Conservation (phyloP, 2,888 invertebrate species). For the Pachydiplax longipennis region DNA sequence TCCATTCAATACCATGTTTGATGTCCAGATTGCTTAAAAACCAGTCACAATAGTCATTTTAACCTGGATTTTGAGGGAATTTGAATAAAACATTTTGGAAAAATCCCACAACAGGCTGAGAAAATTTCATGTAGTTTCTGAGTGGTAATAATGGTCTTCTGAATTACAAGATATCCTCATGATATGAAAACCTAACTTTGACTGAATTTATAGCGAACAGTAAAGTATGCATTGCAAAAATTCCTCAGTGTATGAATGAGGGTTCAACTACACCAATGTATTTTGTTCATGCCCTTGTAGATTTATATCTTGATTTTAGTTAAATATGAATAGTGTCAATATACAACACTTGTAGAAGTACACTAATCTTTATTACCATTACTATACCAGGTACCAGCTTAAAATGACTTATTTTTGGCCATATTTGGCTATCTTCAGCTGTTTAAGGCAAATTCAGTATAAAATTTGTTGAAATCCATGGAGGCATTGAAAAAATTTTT, state of each 20-base stretch:
- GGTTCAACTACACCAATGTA: background rate
- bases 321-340: constrained; percentile 29
- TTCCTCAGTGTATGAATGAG: constrained; percentile 3
- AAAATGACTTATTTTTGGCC: constrained; percentile 2
- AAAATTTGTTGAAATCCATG: background rate
- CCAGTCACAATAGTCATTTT: no score
- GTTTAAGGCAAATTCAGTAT: background rate
- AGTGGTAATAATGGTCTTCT: background rate
- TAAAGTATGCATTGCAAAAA: background rate
- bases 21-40: no score
- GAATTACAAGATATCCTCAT: background rate
- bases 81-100: no score
- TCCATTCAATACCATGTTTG: no score
- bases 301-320: constrained; percentile 27
- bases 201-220: background rate
- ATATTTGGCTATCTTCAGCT: background rate
- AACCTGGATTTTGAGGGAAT: no score
- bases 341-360: constrained; percentile 8
- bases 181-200: background rate
- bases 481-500: background rate
- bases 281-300: background rate
- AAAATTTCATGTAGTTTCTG: background rate
- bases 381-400: constrained; percentile 4
- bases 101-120: constrained; percentile 16
- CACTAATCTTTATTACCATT: background rate